Evolutionary conservation across 2,888 invertebrate genomes (phyloP), one percentile per base, ranked within the genome.

Genomic region (Muscina levida): DNA sequence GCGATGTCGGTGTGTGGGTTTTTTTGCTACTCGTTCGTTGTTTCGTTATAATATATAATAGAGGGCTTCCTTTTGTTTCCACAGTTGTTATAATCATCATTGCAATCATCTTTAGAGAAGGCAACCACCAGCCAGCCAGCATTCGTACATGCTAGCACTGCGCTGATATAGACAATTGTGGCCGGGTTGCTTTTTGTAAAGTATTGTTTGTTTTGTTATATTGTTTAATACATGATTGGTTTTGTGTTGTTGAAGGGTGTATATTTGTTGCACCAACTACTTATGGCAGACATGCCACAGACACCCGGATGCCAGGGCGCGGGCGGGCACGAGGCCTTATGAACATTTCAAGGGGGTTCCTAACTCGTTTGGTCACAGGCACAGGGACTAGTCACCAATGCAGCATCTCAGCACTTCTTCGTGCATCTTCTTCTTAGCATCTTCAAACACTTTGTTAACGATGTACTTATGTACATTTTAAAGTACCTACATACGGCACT

Each of bases 211-310:
- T 62, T 37, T 62, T 51, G 15, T 67, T 51, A 31, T 51, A 31
- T 17, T 39, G 51, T 68, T 53, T 57, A 72, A 80, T 68, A 42
- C 42, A 59, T 70, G 72, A 76, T 68, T 68, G 67, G 53, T 37
- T 68, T 37, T 51, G 37, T 37, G 37, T 37, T 53, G 51, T 8
- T 22, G 1, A 5, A 15, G 6, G 2, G 51, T 51, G 26, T 19
- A 10, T 1, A 15, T 31, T 31, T 57, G 37, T 17, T 19, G 22
- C 51, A 22, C 1, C 5, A 62, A 62, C 48, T 57, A 62, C 70
- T 66, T 66, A 46, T 42, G 11, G 42, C 65, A 80, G 79, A 80
- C 79, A 70, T 73, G 70, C 68, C 70, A 73, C 26, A 80, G 76
- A 80, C 76, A 59, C 39, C 4, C 39, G 1, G 13, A 13, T n/a